phyloP scores from a whole-genome alignment of 2,113 vertebrate species.

The Lophochroa leadbeateri region DNA sequence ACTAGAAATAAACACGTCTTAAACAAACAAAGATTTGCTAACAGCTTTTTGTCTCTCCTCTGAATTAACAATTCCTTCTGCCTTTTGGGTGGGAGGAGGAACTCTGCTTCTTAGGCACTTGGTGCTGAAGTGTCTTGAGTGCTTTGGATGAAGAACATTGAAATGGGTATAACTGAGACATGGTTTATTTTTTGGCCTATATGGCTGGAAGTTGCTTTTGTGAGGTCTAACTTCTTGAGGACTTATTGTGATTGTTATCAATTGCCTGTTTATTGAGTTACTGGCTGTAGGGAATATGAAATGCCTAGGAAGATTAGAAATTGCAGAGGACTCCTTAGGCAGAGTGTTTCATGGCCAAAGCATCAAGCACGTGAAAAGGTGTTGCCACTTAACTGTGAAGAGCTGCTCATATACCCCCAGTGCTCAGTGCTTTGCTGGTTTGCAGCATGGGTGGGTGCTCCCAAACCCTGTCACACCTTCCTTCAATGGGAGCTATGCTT shows the following conservation, averaged over 20 bases:
- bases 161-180: neutral
- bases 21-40: slow-evolving; percentile 54
- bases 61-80: slow-evolving; percentile 47
- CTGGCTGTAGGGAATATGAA: neutral
- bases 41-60: slow-evolving; percentile 42
- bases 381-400: neutral
- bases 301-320: neutral
- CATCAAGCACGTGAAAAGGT: neutral
- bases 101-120: neutral
- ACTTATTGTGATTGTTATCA: neutral
- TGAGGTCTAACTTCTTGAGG: neutral
- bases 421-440: neutral
- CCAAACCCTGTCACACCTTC: neutral
- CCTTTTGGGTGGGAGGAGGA: neutral
- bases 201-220: neutral
- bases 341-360: neutral
- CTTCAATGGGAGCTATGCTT: neutral
- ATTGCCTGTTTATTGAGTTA: neutral
- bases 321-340: neutral
- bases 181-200: neutral
- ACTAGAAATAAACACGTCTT: slow-evolving; percentile 53
- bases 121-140: neutral
- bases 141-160: neutral
- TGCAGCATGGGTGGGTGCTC: neutral
- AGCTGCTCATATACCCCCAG: neutral